Base-by-base conservation (phyloP, 2,888 invertebrate genomes). In the Tenthredo distinguenda region DNA sequence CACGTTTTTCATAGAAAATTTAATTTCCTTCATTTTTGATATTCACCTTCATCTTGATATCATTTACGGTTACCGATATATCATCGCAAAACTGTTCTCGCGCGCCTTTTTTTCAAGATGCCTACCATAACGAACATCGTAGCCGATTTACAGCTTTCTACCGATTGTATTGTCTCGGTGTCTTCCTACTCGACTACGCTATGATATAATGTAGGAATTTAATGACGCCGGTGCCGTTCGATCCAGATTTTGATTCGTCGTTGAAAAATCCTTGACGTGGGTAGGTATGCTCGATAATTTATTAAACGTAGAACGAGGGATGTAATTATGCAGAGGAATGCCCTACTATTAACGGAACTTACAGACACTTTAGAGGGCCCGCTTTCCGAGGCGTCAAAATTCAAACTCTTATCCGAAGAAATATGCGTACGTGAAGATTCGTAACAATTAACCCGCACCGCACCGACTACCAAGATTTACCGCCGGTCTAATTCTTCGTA, bases 281-380 rank as follows among this genome's bases (percentile, higher is more conserved):
- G 18, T 12, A 31, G 43, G 40, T 40, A 40, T 40, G 7, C 18
- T 47, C 15, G 7, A 55, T 77, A 77, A 77, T 77, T 34, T 77
- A 77, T 77, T 77, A 77, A 77, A 77, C 77, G 55, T 76, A 76
- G 50, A 76, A 76, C 77, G 21, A 77, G 77, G 77, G 55, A n/a
- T 77, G 77, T 55, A 77, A 77, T 77, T 77, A 77, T 9, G 31
- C n/a, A 26, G 12, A 77, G 7, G 18, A 74, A 50, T 77, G 55
- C 77, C 34, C 47, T 77, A 31, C 55, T 34, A 55, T 77, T 77
- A 77, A 77, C 31, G 31, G 6, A 55, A 77, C 40, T 77, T 55
- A 50, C 55, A 31, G 55, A 77, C 77, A 77, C 77, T 77, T 77
- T 77, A 74, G 55, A 31, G n/a, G n/a, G 50, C 31, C 31, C 50